phyloP scores from a whole-genome alignment of 2,113 vertebrate species.

The Electrona antarctica region DNA sequence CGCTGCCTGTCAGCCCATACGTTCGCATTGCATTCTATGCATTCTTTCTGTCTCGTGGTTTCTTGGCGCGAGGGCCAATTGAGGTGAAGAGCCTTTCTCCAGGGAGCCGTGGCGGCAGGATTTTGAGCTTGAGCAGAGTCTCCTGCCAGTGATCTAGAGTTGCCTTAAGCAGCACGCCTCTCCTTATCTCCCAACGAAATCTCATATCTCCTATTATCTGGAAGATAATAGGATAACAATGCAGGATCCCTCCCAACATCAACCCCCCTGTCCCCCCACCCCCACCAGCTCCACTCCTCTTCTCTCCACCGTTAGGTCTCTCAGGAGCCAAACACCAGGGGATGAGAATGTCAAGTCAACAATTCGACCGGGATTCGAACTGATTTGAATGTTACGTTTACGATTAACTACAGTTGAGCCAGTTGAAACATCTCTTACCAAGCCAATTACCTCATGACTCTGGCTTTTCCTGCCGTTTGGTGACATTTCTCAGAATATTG shows the following conservation, averaged over 20 bases:
- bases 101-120: slow-evolving; percentile 46
- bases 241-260: slow-evolving; percentile 43
- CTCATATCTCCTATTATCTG: slow-evolving; percentile 67
- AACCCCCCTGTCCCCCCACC: neutral
- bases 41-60: slow-evolving; percentile 52
- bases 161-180: slow-evolving; percentile 55
- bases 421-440: slow-evolving; percentile 46
- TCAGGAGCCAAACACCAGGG: slow-evolving; percentile 50
- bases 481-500: slow-evolving; percentile 50
- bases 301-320: slow-evolving; percentile 38
- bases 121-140: slow-evolving; percentile 55
- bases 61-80: slow-evolving; percentile 52
- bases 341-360: slow-evolving; percentile 52
- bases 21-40: slow-evolving; percentile 49
- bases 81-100: slow-evolving; percentile 60
- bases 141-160: slow-evolving; percentile 54
- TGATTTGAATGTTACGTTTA: slow-evolving; percentile 57
- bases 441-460: slow-evolving; percentile 35
- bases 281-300: slow-evolving; percentile 22
- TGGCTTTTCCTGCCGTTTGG: slow-evolving; percentile 22
- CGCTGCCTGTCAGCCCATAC: slow-evolving; percentile 23
- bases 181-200: slow-evolving; percentile 56
- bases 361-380: slow-evolving; percentile 53
- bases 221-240: slow-evolving; percentile 67
- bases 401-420: slow-evolving; percentile 53